These are phyloP conservation scores for Acanthopleura granulata DNA, from an alignment of 2,888 invertebrate genomes.

Conservation along the genomic window DNA sequence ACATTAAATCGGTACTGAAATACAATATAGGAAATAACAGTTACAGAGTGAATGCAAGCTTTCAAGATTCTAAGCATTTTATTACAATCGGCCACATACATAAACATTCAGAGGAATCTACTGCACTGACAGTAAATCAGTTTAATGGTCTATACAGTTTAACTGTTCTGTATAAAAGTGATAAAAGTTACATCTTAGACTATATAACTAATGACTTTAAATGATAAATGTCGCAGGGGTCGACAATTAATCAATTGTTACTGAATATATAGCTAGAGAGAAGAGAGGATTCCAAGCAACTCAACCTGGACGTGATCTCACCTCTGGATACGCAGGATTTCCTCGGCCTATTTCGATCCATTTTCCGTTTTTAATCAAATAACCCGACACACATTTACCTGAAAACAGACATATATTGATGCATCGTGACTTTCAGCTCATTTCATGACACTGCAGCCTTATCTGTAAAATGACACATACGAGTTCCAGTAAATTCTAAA, in stretches of 20 bases:
- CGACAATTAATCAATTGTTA: too few relatives aligned
- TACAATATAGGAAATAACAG: neutral
- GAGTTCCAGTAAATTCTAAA: too few relatives aligned
- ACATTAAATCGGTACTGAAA: slow-evolving; percentile 7
- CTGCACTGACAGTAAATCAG: neutral
- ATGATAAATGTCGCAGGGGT: neutral
- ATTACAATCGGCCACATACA: too few relatives aligned
- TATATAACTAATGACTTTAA: neutral
- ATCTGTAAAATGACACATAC: too few relatives aligned
- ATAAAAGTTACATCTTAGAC: too few relatives aligned
- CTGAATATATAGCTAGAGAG: too few relatives aligned
- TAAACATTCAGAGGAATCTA: too few relatives aligned
- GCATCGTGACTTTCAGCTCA: neutral
- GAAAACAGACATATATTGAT: neutral
- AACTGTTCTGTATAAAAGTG: too few relatives aligned
- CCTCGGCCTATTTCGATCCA: slow-evolving; percentile 19
- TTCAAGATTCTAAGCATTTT: too few relatives aligned
- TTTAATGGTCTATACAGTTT: neutral
- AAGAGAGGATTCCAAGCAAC: too few relatives aligned
- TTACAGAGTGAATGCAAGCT: too few relatives aligned
- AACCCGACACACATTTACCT: slow-evolving; percentile 17
- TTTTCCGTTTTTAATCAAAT: neutral
- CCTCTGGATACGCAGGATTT: slow-evolving; percentile 14
- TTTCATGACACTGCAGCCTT: neutral
- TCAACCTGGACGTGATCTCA: neutral